Percentiles rank a stretch among this genome's conserved stretches.
phyloP scores from a whole-genome alignment of 2,113 vertebrate species.

The Setophaga coronata region DNA sequence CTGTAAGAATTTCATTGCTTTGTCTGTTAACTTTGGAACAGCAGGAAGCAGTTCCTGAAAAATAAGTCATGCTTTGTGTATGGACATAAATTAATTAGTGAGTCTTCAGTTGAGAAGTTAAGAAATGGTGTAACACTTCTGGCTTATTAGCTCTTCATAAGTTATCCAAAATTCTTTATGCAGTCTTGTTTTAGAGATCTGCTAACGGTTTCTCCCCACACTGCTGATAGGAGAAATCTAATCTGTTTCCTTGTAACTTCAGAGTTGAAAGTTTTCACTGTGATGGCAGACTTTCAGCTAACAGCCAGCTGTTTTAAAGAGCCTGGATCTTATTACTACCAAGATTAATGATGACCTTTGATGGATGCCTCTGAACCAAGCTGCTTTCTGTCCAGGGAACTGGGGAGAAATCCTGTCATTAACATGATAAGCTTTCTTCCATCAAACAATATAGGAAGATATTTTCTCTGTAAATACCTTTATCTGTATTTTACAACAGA shows the following conservation, averaged over 20 bases:
- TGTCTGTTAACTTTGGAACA: background rate
- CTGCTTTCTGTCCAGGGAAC: slow-evolving; percentile 34
- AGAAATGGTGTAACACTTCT: background rate
- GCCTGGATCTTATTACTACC: slow-evolving; percentile 52
- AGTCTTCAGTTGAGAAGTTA: background rate
- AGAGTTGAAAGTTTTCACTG: slow-evolving; percentile 29
- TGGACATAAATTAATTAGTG: background rate
- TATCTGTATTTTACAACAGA: slow-evolving; percentile 44
- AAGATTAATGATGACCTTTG: slow-evolving; percentile 56
- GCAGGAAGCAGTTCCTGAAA: background rate
- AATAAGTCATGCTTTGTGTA: background rate
- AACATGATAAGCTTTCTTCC: slow-evolving; percentile 18
- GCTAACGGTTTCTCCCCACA: background rate
- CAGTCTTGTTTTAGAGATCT: background rate
- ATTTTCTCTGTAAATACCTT: slow-evolving; percentile 66
- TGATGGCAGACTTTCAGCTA: slow-evolving; percentile 38
- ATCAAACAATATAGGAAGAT: slow-evolving; percentile 60
- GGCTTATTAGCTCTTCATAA: slow-evolving; percentile 15
- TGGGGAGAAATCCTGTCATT: slow-evolving; percentile 27
- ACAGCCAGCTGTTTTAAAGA: slow-evolving; percentile 38
- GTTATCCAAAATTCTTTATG: background rate
- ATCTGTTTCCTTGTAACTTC: slow-evolving; percentile 25
- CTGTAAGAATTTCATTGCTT: background rate
- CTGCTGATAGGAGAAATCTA: slow-evolving; percentile 29
- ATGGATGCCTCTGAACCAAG: slow-evolving; percentile 31